phyloP scores from a whole-genome alignment of 1,140 invertebrate species.

The Paramacrobiotus metropolitanus region DNA sequence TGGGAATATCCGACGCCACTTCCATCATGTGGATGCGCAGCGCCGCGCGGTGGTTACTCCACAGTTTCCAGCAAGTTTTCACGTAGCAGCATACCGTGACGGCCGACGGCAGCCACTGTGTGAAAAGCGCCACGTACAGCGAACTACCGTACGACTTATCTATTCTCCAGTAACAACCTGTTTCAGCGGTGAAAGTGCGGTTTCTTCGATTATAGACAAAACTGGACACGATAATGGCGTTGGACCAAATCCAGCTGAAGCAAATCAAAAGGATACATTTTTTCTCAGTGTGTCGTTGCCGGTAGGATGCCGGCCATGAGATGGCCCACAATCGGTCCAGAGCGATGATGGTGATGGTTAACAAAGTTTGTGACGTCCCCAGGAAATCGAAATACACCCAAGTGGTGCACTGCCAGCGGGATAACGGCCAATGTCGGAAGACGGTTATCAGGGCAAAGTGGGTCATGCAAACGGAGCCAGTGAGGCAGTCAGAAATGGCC shows the following conservation, averaged over 20 bases:
- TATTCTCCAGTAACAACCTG: not conserved
- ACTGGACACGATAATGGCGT: not conserved
- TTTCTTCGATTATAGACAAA: not conserved
- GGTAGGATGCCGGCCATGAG: not conserved
- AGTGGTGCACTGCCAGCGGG: not conserved
- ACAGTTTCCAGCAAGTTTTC: not conserved
- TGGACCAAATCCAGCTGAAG: not conserved
- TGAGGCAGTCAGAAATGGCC: not conserved
- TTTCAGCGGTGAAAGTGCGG: not conserved
- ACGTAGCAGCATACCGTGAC: not conserved
- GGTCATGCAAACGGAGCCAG: not conserved
- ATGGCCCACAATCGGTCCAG: not conserved
- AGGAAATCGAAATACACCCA: not conserved
- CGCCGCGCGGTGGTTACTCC: not conserved
- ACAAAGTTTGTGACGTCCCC: not conserved
- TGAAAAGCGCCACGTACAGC: not conserved
- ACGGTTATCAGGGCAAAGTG: not conserved
- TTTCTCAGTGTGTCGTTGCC: not conserved
- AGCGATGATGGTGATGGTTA: not conserved
- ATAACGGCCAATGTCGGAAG: not conserved
- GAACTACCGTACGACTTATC: not conserved
- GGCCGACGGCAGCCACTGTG: not conserved
- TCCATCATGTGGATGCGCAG: not conserved
- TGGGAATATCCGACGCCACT: not conserved
- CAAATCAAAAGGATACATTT: not conserved